Evolutionary conservation across 2,113 vertebrate species (phyloP).

Genomic region (Neodon shergylaensis): DNA sequence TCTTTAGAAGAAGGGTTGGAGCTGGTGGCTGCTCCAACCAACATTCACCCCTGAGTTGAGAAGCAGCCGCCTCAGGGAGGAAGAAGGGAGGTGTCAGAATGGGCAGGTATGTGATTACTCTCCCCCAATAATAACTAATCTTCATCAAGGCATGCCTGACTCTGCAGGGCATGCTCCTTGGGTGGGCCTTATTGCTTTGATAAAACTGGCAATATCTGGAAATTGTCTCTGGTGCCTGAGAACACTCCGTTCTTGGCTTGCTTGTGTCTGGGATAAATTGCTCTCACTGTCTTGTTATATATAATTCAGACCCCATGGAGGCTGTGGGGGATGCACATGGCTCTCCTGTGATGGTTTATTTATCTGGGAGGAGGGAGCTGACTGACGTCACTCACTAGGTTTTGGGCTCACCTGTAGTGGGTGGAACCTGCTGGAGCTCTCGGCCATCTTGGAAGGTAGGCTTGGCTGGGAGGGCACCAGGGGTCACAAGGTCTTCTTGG

Average conservation of each 20-base stretch:
- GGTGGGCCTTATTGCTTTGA: slow-evolving; percentile 65
- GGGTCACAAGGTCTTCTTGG: not conserved
- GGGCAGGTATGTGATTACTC: not conserved
- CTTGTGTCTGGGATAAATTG: slow-evolving; percentile 61
- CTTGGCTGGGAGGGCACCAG: not conserved
- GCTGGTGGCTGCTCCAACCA: not conserved
- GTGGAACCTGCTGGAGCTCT: not conserved
- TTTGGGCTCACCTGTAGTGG: not conserved
- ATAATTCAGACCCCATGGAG: slow-evolving; percentile 64
- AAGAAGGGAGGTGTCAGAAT: not conserved
- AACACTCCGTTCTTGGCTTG: slow-evolving; percentile 52
- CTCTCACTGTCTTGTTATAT: slow-evolving; percentile 67
- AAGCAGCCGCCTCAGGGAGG: not conserved
- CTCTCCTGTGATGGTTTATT: slow-evolving; percentile 64
- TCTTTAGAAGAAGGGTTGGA: not conserved
- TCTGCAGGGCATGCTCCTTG: not conserved
- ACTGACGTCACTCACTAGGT: not conserved
- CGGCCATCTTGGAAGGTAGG: not conserved
- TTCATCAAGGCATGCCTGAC: not conserved
- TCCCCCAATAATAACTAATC: slow-evolving; percentile 36
- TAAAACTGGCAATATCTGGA: slow-evolving; percentile 67
- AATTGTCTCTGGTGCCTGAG: not conserved
- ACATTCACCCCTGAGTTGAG: not conserved
- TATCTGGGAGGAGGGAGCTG: slow-evolving; percentile 53
- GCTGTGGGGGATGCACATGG: not conserved